Base-by-base conservation (phyloP, 2,113 vertebrate species). In the Plecotus auritus region DNA sequence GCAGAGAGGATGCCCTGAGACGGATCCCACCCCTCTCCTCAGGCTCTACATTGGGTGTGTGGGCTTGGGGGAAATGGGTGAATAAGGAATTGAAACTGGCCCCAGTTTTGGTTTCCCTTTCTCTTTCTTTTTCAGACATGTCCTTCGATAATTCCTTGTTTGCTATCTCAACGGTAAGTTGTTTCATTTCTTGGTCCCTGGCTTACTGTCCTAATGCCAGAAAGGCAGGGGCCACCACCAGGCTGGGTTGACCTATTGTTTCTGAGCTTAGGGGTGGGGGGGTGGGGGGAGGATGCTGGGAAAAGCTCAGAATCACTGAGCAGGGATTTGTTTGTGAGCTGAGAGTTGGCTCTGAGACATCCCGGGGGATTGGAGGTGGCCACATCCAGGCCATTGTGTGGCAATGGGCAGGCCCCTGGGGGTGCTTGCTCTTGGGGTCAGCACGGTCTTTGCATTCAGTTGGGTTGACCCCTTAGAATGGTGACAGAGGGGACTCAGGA, bases 131-230 rank as follows among this genome's bases (percentile, higher is more conserved):
- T 97, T 66, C 90, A 97, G 97, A 97, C 66, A 94, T 97, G 97
- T 91, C 97, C 77, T 97, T 97, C 0, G 93, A 97, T 61, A 97
- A 97, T 45, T 90, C 97, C 28, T n/a, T 97, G 81, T 97, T 97
- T 73, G 78, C 95, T 67, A 42, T 97, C 77, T 96, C 97, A 4
- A 28, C 10, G 54, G 97, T 97, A 74, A 97, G 97, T 97, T 4
- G 7, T 76, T 37, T 12, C 6, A 5, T 73, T 35, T 67, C 37
- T 61, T 11, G 1, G 37, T 59, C 18, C 42, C 2, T 0, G 13
- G 32, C 14, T 42, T 72, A 59, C 35, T 35, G 16, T 54, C 12
- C 49, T 20, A 45, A 9, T 1, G 16, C 11, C 1, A 0, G 16
- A 54, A 40, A 73, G 30, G 14, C 2, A 5, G 85, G 69, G 80